Base-by-base conservation (phyloP, 2,888 invertebrate species). In the Lithodes maja region DNA sequence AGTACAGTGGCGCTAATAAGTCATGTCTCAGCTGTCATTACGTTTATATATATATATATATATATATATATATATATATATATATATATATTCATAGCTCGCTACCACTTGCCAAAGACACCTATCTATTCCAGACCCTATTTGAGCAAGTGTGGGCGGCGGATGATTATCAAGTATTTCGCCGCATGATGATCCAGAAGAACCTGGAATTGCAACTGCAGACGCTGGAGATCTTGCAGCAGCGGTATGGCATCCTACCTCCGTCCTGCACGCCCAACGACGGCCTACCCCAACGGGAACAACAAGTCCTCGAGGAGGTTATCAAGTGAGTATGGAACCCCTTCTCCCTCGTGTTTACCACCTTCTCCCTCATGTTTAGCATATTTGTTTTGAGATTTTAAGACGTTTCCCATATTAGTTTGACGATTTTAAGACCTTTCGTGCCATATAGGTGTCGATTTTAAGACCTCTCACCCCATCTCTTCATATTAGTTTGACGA, bases 141-240 rank as follows among this genome's bases (percentile, higher is more conserved):
- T 95, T 96, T 93, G 96, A 96, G 92, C 96, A 97, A 95, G 97
- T 98, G 90, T 97, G 98, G 97, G 98, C 98, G 0, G 98, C 98
- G 0, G 98, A 98, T 93, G 98, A 98, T 94, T 97, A 96, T 93
- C 96, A 96, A 92, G 96, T 98, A 94, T 98, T 98, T 93, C 96
- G 96, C 88, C 95, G 97, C 91, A 97, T 98, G 96, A 98, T 98
- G 98, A 97, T 96, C 5, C 97, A 98, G 93, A 96, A 97, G 93
- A 98, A 98, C 94, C 96, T 98, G 52, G 98, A 98, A 93, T 94
- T 98, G 68, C 98, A 98, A 93, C 94, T 98, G 91, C 96, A 98
- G 17, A n/a, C n/a, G 12, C 94, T 98, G 92, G 97, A 97, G 94
- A 94, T 97, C 92, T 96, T 98, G 85, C 97, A 97, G 93, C 95